Conservation (phyloP, 2,888 invertebrate species). For the Branchipolynoe longqiensis region DNA sequence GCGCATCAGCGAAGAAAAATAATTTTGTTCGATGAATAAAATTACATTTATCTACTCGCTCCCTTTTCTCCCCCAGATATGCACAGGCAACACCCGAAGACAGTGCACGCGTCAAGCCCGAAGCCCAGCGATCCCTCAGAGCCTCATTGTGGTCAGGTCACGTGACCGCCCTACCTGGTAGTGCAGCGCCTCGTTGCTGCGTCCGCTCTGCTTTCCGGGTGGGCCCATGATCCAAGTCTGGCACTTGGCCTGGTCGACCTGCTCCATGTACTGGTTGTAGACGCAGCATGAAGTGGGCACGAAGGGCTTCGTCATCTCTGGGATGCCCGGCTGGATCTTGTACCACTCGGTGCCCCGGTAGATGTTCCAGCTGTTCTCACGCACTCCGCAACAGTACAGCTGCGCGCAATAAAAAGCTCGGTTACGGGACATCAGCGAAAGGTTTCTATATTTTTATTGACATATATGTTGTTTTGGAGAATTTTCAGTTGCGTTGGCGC, state of each 20-base stretch:
- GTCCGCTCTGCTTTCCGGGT: slow-evolving; percentile 60
- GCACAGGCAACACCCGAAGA: no score
- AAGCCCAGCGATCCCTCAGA: no score
- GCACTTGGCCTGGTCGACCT: slow-evolving; percentile 59
- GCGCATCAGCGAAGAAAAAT: no score
- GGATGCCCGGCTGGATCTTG: slow-evolving; percentile 62
- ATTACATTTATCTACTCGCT: no score
- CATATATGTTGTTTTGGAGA: no score
- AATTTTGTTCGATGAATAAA: no score
- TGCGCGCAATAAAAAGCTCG: no score
- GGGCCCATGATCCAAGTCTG: slow-evolving; percentile 63
- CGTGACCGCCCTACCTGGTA: slow-evolving; percentile 35
- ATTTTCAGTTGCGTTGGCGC: no score
- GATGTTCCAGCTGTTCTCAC: slow-evolving; percentile 64
- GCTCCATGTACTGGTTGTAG: slow-evolving; percentile 62
- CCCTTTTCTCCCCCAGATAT: no score
- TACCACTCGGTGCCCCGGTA: slow-evolving; percentile 68
- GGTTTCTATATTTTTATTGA: no score
- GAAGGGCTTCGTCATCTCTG: slow-evolving; percentile 61
- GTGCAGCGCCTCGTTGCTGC: slow-evolving; percentile 45
- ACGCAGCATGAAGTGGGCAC: slow-evolving; percentile 64
- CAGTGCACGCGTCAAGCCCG: no score
- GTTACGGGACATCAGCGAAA: not conserved
- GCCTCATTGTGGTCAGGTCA: no score
- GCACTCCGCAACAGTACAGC: slow-evolving; percentile 68